These are phyloP conservation scores for Zaprionus nigranus DNA, from an alignment of 1,140 invertebrate genomes.

Conservation along the genomic window DNA sequence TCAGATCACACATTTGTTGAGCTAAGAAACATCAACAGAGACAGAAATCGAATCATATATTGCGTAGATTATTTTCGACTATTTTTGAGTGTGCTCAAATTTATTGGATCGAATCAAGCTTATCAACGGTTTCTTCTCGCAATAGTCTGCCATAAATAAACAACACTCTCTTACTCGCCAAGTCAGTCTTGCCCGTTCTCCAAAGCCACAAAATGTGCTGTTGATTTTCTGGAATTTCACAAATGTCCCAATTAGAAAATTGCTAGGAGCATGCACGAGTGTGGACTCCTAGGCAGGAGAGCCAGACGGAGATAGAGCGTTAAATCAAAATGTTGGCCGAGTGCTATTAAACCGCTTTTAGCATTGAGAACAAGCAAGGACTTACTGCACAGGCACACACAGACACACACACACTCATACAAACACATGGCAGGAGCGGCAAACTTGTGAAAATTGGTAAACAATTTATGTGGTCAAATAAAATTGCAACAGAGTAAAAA, in stretches of 20 bases:
- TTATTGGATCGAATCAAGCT: background rate
- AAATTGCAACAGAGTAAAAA: conserved; percentile 41
- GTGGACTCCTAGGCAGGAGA: background rate
- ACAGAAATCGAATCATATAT: background rate
- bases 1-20: too few species aligned
- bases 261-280: conserved; percentile 10
- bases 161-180: background rate
- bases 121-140: conserved; percentile 5
- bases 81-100: background rate
- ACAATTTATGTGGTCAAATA: conserved; percentile 63
- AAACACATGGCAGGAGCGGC: conserved; percentile 8
- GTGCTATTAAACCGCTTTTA: conserved; percentile 51
- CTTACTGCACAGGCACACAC: conserved; percentile 30
- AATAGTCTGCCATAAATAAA: background rate
- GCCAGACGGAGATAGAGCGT: conserved; percentile 12
- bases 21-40: too few species aligned
- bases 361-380: conserved; percentile 43
- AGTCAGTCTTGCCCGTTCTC: background rate
- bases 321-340: conserved; percentile 49
- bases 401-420: conserved; percentile 4
- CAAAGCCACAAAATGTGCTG: background rate
- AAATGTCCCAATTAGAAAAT: conserved; percentile 49
- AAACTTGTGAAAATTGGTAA: conserved; percentile 64
- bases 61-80: background rate
- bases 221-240: conserved; percentile 31